phyloP scores from a whole-genome alignment of 2,888 invertebrate genomes.

The Oligia fasciuncula region DNA sequence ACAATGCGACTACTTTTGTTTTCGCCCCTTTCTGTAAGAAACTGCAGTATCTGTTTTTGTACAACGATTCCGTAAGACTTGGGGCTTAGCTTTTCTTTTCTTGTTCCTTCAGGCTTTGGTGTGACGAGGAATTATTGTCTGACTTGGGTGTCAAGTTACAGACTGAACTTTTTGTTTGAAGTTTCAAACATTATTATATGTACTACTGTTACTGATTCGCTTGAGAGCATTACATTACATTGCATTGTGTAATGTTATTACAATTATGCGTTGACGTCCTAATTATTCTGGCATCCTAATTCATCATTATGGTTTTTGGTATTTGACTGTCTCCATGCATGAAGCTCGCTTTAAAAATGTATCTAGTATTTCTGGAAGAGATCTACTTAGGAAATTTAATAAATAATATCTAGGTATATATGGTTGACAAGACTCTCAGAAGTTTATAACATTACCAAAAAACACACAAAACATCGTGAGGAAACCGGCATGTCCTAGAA shows the following conservation, averaged over 20 bases:
- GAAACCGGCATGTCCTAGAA: too few species aligned
- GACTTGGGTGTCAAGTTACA: neutral
- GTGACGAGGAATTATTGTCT: constrained; percentile 18
- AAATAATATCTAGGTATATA: neutral
- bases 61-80: constrained; percentile 44
- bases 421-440: neutral
- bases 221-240: neutral
- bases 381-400: neutral
- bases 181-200: neutral
- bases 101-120: constrained; percentile 10
- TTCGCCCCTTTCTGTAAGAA: constrained; percentile 46
- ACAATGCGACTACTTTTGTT: constrained; percentile 67
- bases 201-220: neutral
- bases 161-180: neutral
- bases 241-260: neutral
- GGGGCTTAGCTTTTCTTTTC: constrained; percentile 28
- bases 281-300: neutral
- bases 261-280: neutral
- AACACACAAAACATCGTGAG: too few species aligned
- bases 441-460: too few species aligned
- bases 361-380: neutral
- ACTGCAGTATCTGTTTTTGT: constrained; percentile 54
- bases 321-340: neutral
- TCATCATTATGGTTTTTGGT: neutral
- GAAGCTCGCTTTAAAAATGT: neutral